phyloP scores from a whole-genome alignment of 2,888 invertebrate species.

The Tenthredo livida region DNA sequence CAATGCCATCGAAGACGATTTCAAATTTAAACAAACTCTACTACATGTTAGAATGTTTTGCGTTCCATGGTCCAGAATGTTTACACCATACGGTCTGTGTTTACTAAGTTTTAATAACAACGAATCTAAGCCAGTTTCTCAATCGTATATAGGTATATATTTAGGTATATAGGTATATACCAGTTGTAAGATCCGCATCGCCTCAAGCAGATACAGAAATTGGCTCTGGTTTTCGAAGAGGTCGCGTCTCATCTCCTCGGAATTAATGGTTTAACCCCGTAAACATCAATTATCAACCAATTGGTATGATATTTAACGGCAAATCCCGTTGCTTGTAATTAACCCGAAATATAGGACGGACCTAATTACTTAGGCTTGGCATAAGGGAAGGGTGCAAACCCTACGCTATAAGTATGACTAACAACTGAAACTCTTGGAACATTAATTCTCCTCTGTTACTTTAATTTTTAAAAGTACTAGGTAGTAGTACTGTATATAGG shows the following conservation, averaged over 20 bases:
- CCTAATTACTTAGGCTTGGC: constrained; percentile 18
- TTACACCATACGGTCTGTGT: constrained; percentile 16
- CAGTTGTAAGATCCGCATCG: not conserved
- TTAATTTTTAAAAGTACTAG: not conserved
- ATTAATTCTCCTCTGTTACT: not conserved
- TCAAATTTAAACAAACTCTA: constrained; percentile 7
- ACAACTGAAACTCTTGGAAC: not conserved
- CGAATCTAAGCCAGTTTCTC: constrained; percentile 10
- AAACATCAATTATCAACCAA: constrained; percentile 38
- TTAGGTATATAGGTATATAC: not conserved
- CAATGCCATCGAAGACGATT: not conserved
- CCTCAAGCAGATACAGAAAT: not conserved
- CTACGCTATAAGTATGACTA: not conserved
- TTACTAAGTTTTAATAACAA: not conserved
- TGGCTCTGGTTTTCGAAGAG: not conserved
- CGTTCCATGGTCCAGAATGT: not conserved
- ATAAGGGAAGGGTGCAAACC: not conserved
- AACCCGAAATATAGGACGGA: not conserved
- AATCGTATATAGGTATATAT: not conserved
- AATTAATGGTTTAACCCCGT: constrained; percentile 15
- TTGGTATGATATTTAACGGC: constrained; percentile 5
- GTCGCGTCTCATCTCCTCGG: not conserved
- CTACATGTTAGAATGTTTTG: not conserved
- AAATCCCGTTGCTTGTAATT: constrained; percentile 13
- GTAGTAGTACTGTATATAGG: too few relatives aligned